phyloP scores from a whole-genome alignment of 2,888 invertebrate genomes.

The Agriopis marginaria region DNA sequence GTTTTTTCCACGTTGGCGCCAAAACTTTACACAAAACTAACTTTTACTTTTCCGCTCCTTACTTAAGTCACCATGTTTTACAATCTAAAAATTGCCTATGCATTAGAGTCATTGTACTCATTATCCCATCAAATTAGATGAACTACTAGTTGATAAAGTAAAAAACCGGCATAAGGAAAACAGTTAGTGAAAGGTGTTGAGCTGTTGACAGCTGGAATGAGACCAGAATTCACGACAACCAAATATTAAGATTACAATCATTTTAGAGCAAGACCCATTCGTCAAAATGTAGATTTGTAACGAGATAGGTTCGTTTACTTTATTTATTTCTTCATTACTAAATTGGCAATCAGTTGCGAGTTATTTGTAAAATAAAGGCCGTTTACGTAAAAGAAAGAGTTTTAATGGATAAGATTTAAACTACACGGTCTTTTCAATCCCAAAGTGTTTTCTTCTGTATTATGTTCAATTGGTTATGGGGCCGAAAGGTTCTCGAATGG shows the following conservation, averaged over 20 bases:
- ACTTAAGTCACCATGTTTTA: too few species aligned
- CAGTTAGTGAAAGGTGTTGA: slow-evolving; percentile 49
- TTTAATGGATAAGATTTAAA: too few species aligned
- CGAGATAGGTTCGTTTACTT: slow-evolving; percentile 19
- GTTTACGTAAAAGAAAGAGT: too few species aligned
- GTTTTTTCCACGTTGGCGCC: too few species aligned
- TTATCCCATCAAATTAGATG: slow-evolving; percentile 23
- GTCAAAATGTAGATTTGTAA: slow-evolving; percentile 25
- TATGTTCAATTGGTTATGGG: too few species aligned
- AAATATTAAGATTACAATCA: slow-evolving; percentile 37
- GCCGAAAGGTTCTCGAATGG: too few species aligned
- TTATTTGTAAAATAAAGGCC: too few species aligned
- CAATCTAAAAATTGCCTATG: neutral
- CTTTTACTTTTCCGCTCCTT: too few species aligned
- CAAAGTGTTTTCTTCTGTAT: too few species aligned
- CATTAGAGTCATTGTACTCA: slow-evolving; percentile 14
- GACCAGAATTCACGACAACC: slow-evolving; percentile 36
- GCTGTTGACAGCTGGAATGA: slow-evolving; percentile 43
- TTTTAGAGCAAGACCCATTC: slow-evolving; percentile 26
- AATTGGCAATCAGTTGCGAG: too few species aligned
- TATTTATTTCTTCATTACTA: slow-evolving; percentile 4
- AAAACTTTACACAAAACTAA: too few species aligned
- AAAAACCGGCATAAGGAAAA: slow-evolving; percentile 43
- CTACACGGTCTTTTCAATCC: too few species aligned
- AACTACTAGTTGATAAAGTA: slow-evolving; percentile 26